Conservation (phyloP, 2,888 invertebrate genomes). For the Euphydryas editha region DNA sequence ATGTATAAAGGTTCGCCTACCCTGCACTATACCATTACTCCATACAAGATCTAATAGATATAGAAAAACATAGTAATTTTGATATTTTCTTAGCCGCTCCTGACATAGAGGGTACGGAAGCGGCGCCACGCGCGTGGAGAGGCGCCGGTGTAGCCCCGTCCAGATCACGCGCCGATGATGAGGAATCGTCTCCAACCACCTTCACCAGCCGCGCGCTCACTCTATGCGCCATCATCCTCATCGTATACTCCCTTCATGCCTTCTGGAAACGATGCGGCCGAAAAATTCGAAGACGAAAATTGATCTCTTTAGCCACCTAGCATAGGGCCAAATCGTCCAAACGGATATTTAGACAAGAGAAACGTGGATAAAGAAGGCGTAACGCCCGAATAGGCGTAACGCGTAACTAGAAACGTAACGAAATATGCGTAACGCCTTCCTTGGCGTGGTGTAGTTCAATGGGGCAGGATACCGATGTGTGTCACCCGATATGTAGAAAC, state of each 20-base stretch:
- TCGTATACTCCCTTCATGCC: slow-evolving; percentile 57
- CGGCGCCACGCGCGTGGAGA: slow-evolving; percentile 83
- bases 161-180: slow-evolving; percentile 46
- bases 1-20: no score
- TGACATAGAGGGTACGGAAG: slow-evolving; percentile 72
- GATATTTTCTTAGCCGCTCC: slow-evolving; percentile 64
- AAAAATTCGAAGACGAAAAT: slow-evolving; percentile 62
- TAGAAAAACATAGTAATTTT: no score
- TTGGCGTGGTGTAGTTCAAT: background rate
- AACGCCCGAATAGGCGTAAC: background rate
- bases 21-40: no score
- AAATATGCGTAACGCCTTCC: background rate
- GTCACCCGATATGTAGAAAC: background rate
- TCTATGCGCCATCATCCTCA: slow-evolving; percentile 52
- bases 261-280: slow-evolving; percentile 68
- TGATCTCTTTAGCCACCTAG: slow-evolving; percentile 72
- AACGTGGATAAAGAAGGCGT: slow-evolving; percentile 13
- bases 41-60: no score
- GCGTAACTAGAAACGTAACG: background rate
- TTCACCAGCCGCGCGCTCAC: slow-evolving; percentile 54
- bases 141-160: slow-evolving; percentile 73
- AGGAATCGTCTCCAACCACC: slow-evolving; percentile 44
- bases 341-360: slow-evolving; percentile 18
- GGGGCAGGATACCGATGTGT: background rate
- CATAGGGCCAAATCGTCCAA: slow-evolving; percentile 40